Base-by-base conservation (phyloP, 2,888 invertebrate species). In the Exephanes ischioxanthus region DNA sequence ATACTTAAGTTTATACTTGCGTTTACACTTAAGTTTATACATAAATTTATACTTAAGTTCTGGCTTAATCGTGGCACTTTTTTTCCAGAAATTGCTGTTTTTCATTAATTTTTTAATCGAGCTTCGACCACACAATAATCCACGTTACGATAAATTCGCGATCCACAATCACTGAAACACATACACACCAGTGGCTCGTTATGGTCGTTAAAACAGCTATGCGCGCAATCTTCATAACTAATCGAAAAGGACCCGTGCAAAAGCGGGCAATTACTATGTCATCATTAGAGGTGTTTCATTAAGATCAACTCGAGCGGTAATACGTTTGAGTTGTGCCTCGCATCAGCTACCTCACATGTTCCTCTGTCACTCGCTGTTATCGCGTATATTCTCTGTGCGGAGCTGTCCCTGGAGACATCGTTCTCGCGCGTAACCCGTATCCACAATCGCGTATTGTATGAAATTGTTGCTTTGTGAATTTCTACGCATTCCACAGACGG, bases 391-490 rank as follows among this genome's bases (percentile, higher is more conserved):
- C 22, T 6, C 26, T 45, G 30, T 30, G 11, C 16, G 26, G 16
- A 9, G 6, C 16, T 26, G 16, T 70, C 45, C 48, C 26, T 11
- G 51, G 26, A 16, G 70, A n/a, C 26, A 16, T 2, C 22, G 48
- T 26, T 19, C 26, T 68, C 26, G 58, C 22, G 58, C 22, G 22
- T 26, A 45, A 22, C 14, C 5, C 1, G 58, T 58, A 7, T 6
- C 26, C 48, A 14, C 26, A 51, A 7, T 51, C 37, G 61, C 19
- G 16, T 33, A 61, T 63, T 71, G 45, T 45, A 51, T 63, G 70
- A 61, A 79, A 79, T 79, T 79, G 70, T 79, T 79, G 33, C 58
- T 71, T 79, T 58, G 58, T 79, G 79, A 70, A 79, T 71, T 33
- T 48, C 55, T 58, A 58, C 53, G 61, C 79, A 80, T 80, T 71